Percentiles rank a stretch among this genome's conserved stretches.
phyloP scores from a whole-genome alignment of 2,888 invertebrate species.

The Neocrepidodera transversa region DNA sequence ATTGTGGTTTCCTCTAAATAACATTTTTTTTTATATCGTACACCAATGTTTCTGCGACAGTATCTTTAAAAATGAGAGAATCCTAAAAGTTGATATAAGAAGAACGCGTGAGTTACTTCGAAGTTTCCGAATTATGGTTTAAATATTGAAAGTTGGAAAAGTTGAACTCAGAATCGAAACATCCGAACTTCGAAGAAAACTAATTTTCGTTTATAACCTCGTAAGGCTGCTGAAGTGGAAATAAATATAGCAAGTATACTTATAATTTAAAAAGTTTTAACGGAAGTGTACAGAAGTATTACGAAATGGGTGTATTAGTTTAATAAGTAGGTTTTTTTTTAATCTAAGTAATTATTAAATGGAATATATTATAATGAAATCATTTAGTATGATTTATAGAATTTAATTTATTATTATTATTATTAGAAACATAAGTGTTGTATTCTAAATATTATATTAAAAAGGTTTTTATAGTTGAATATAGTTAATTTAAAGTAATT shows the following conservation, averaged over 20 bases:
- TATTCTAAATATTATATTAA: no score
- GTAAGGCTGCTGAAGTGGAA: neutral
- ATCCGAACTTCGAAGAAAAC: conserved; percentile 3
- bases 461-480: no score
- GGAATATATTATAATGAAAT: no score
- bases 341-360: no score
- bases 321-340: neutral
- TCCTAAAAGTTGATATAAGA: neutral
- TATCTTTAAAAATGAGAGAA: no score
- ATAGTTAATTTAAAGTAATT: no score
- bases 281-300: neutral
- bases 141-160: conserved; percentile 1
- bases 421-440: no score
- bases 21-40: no score
- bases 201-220: conserved; percentile 13
- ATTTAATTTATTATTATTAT: no score
- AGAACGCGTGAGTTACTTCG: neutral
- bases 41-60: no score
- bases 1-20: no score
- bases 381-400: no score
- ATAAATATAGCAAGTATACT: conserved; percentile 10
- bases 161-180: conserved; percentile 2
- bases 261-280: conserved; percentile 7
- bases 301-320: neutral
- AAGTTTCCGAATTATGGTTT: conserved; percentile 10